Evolutionary conservation across 1,140 invertebrate genomes (phyloP).

Genomic region (Radopholus similis): DNA sequence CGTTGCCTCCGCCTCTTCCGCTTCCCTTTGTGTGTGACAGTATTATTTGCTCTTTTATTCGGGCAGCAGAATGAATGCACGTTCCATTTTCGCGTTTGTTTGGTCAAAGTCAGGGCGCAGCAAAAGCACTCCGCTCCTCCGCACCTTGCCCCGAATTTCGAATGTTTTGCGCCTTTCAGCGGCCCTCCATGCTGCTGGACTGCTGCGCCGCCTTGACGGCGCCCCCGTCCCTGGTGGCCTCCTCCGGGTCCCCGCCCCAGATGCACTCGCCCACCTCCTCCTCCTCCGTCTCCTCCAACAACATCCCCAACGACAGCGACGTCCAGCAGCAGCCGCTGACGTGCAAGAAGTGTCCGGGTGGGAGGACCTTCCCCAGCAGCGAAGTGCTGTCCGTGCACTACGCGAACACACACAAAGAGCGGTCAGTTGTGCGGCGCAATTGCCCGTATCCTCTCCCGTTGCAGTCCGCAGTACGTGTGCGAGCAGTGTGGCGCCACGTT

Average conservation of each 20-base stretch:
- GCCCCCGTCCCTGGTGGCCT: neutral
- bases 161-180: too few species aligned
- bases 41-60: too few species aligned
- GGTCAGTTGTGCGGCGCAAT: too few species aligned
- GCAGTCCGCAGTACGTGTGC: slow-evolving; percentile 53
- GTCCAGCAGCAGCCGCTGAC: neutral
- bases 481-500: slow-evolving; percentile 47
- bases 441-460: neutral
- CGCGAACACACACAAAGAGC: slow-evolving; percentile 46
- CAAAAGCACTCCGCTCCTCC: too few species aligned
- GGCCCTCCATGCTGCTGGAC: neutral
- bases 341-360: slow-evolving; percentile 18
- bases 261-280: neutral
- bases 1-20: too few species aligned
- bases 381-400: slow-evolving; percentile 52
- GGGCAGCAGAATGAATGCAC: too few species aligned
- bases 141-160: too few species aligned
- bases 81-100: too few species aligned
- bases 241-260: neutral
- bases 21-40: too few species aligned
- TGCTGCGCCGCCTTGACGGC: neutral
- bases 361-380: slow-evolving; percentile 21
- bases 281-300: neutral
- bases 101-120: too few species aligned
- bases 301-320: neutral